Base-by-base conservation (phyloP, 2,888 invertebrate species). In the Bugulina stolonifera region DNA sequence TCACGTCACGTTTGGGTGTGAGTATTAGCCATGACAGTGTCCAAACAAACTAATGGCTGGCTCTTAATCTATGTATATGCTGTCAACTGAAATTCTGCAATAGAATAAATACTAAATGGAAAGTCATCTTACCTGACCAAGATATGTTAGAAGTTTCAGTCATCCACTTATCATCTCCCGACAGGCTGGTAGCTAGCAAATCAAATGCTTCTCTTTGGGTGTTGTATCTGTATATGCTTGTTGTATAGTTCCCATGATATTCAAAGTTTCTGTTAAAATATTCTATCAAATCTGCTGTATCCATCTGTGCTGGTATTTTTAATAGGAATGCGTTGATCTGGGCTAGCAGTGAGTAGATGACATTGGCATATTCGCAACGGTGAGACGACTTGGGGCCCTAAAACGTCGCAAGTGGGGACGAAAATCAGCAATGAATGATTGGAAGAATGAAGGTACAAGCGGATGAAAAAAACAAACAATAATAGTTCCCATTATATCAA, bases 81-180 rank as follows among this genome's bases (percentile, higher is more conserved):
- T n/a, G n/a, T n/a, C n/a, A n/a, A n/a, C n/a, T n/a, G n/a, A n/a
- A n/a, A n/a, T n/a, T n/a, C n/a, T n/a, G n/a, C n/a, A n/a, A n/a
- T n/a, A n/a, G n/a, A n/a, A n/a, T n/a, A n/a, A n/a, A n/a, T n/a
- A n/a, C n/a, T n/a, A n/a, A n/a, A n/a, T n/a, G n/a, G n/a, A n/a
- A n/a, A n/a, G n/a, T n/a, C n/a, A n/a, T n/a, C 57, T 18, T 25
- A 64, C 64, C 64, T 32, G 64, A 32, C 64, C 64, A 64, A 14
- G 27, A 27, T 29, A 27, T 14, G 5, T 64, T 27, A 10, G 29
- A 3, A 5, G 32, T 64, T 27, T 29, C 32, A 5, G 25, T 32
- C 64, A 64, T 14, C 64, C 64, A 64, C 32, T 27, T 32, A 32
- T 64, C 32, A 22, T 32, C 34, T 25, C 32, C 64, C 10, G 22